Conservation (phyloP, 2,797 vertebrate species). For the Enteromius treurensis region DNA sequence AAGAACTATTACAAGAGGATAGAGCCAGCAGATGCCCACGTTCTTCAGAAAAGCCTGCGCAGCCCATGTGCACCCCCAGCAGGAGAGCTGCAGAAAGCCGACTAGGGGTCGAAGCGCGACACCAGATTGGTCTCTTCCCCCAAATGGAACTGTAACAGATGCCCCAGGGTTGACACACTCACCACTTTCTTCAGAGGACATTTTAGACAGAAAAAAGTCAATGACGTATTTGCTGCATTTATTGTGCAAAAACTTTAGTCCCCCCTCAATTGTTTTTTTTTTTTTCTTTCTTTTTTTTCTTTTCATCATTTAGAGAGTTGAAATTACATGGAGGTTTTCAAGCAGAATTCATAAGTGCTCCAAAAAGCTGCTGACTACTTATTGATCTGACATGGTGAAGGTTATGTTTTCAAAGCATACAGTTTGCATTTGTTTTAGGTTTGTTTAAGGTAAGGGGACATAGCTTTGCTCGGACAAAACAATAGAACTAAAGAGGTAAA, state of each 20-base stretch:
- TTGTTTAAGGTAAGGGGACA: constrained; percentile 71
- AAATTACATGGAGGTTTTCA: constrained; percentile 65
- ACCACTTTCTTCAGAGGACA: constrained; percentile 83
- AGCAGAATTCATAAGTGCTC: constrained; percentile 71
- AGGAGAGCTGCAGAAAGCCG: constrained; percentile 93
- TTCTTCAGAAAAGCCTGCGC: constrained; percentile 98
- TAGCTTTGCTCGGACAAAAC: constrained; percentile 67
- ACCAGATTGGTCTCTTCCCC: constrained; percentile 86
- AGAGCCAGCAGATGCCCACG: constrained; percentile 98
- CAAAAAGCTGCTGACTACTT: constrained; percentile 70
- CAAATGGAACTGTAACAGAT: constrained; percentile 83
- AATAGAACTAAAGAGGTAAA: constrained; percentile 67
- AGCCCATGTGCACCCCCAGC: constrained; percentile 87
- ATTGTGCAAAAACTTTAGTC: constrained; percentile 73
- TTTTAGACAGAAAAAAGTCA: constrained; percentile 80
- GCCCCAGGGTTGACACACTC: constrained; percentile 78
- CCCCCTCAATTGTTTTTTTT: constrained; percentile 69
- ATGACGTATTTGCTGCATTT: constrained; percentile 78
- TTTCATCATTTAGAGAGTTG: constrained; percentile 69
- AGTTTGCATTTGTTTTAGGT: constrained; percentile 76
- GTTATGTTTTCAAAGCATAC: constrained; percentile 70
- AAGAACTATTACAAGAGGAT: constrained; percentile 99
- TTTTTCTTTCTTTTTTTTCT: constrained; percentile 43
- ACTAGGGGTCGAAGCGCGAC: constrained; percentile 78
- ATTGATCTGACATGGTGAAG: constrained; percentile 69